These are phyloP conservation scores for Leptinotarsa defecta DNA, from an alignment of 1,140 invertebrate genomes.

Conservation along the genomic window DNA sequence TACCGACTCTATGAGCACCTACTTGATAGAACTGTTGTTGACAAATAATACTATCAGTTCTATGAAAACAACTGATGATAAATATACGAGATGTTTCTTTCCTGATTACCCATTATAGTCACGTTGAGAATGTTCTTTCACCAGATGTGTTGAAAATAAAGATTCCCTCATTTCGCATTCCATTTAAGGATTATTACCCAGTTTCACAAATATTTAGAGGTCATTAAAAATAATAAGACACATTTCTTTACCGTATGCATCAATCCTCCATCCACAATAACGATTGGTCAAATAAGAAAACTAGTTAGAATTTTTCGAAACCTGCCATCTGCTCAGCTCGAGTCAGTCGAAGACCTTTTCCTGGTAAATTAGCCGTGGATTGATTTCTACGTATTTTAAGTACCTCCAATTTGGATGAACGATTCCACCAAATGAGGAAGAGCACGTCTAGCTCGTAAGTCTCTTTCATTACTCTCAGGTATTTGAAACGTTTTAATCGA, in stretches of 20 bases:
- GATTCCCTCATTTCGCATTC: too few relatives aligned
- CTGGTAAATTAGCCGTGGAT: conserved; percentile 10
- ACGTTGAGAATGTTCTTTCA: too few relatives aligned
- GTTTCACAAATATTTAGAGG: neutral
- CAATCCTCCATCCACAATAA: neutral
- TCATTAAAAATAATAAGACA: conserved; percentile 2
- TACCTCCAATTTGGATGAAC: conserved; percentile 36
- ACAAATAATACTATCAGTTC: too few relatives aligned
- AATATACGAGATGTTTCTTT: too few relatives aligned
- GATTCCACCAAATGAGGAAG: conserved; percentile 38
- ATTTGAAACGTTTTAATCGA: conserved; percentile 44
- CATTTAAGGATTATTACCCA: neutral
- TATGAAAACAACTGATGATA: too few relatives aligned
- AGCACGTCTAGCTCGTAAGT: conserved; percentile 41
- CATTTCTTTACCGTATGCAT: neutral
- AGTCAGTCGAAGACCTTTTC: conserved; percentile 1
- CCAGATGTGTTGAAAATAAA: too few relatives aligned
- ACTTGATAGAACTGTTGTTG: too few relatives aligned
- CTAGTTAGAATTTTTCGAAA: neutral
- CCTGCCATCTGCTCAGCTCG: neutral
- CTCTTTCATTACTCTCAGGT: conserved; percentile 33
- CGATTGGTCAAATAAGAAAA: neutral
- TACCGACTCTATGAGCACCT: too few relatives aligned
- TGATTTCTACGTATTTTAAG: conserved; percentile 41
- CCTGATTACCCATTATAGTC: too few relatives aligned